Evolutionary conservation across 2,888 invertebrate genomes (phyloP), one percentile per base, ranked within the genome.

Genomic region (Oeneis ivallda): DNA sequence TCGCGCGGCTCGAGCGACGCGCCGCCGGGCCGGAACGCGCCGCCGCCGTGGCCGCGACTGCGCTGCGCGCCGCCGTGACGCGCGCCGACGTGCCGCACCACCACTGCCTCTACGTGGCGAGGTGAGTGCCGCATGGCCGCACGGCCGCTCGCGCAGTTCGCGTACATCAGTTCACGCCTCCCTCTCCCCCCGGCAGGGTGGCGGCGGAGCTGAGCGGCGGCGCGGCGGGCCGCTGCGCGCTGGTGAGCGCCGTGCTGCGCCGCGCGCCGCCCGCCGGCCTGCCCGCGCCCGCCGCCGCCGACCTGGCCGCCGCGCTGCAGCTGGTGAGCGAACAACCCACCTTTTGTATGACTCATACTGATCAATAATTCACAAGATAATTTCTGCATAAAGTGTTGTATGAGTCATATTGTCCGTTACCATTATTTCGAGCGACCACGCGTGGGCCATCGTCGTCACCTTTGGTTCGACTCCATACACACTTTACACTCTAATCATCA

Each of bases 1-100:
- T 80, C 75, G 84, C 85, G 70, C 81, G 83, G 47, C 66, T 84
- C 37, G 84, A 85, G 73, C 73, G 43, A 70, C 67, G 43, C 70
- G 71, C 52, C 75, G 73, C 72, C 66, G 32, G 37, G 59, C 64
- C 11, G 59, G 62, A 57, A 75, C 70, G 71, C 69, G 66, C 54
- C 68, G 64, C 54, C 65, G 47, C 65, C 66, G 66, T 43, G 52
- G 61, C 66, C 17, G 71, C 70, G 63, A 63, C 71, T 76, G 72
- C 80, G 65, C 72, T 74, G 75, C 75, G 76, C 67, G 75, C 71
- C 52, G 72, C 76, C 26, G 26, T 26, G 66, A 70, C 73, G 45
- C 62, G 61, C 13, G 72, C 69, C 2, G 17, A 8, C 39, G 19
- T 26, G 50, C 26, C 50, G 50, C 26, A 26, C 37, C 39, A 10